These are phyloP conservation scores for Neotoma lepida DNA, from an alignment of 2,113 vertebrate genomes.

Conservation along the genomic window DNA sequence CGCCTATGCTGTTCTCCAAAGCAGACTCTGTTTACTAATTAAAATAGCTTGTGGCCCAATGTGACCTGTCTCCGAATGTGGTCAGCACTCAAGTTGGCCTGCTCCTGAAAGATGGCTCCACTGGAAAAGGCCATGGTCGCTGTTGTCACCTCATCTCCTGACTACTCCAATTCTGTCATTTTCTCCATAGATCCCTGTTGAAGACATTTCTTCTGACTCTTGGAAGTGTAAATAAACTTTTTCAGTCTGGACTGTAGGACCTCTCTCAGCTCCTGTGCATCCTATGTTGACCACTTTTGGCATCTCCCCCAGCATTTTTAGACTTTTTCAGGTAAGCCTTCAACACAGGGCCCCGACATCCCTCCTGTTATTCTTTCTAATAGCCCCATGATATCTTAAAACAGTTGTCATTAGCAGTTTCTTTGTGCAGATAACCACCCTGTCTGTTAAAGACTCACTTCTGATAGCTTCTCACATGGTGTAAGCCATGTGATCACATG, in stretches of 20 bases:
- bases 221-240: neutral
- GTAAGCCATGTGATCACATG: neutral
- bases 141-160: neutral
- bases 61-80: neutral
- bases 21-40: neutral
- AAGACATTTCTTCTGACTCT: neutral
- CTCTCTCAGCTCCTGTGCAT: no score
- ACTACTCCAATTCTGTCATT: neutral
- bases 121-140: rapidly evolving
- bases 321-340: neutral
- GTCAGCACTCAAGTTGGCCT: neutral
- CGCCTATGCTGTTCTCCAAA: neutral
- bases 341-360: neutral
- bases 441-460: neutral
- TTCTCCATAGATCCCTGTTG: neutral
- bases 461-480: neutral
- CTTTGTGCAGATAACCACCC: neutral
- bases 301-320: neutral
- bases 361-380: neutral
- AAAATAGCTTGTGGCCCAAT: neutral
- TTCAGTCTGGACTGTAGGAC: neutral
- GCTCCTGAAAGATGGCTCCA: neutral
- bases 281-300: neutral
- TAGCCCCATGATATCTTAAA: neutral
- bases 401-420: neutral